phyloP scores from a whole-genome alignment of 1,140 invertebrate species.

The Lasaia peninsularis region DNA sequence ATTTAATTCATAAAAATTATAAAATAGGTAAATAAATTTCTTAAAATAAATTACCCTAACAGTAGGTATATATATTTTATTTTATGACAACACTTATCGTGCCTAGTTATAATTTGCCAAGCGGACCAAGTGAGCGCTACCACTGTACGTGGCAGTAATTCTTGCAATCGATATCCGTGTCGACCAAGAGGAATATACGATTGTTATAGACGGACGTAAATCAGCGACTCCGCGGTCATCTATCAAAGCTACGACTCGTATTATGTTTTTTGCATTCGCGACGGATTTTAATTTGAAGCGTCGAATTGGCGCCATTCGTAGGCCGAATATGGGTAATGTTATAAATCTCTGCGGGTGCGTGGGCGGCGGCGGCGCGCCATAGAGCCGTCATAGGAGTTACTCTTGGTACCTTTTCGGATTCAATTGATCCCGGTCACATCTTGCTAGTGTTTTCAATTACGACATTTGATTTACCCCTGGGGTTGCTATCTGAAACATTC shows the following conservation, averaged over 20 bases:
- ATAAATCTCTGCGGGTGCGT: conserved; percentile 61
- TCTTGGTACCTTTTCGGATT: conserved; percentile 39
- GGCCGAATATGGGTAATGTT: conserved; percentile 73
- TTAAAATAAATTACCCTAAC: not conserved
- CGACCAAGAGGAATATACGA: conserved; percentile 17
- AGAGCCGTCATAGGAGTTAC: conserved; percentile 29
- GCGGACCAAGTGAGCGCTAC: not conserved
- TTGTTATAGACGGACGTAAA: conserved; percentile 36
- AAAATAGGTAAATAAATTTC: too few species aligned
- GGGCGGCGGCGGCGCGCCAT: conserved; percentile 45
- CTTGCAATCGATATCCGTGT: conserved; percentile 22
- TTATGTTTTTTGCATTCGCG: conserved; percentile 63
- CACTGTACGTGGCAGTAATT: not conserved
- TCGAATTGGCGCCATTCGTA: conserved; percentile 71
- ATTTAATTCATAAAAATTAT: too few species aligned
- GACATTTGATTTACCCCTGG: too few species aligned
- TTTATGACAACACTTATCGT: not conserved
- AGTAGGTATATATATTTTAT: too few species aligned
- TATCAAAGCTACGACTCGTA: conserved; percentile 44
- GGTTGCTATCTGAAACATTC: too few species aligned
- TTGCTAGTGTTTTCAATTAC: too few species aligned
- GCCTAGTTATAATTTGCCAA: not conserved
- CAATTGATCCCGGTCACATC: conserved; percentile 56
- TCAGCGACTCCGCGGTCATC: conserved; percentile 51
- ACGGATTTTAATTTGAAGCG: conserved; percentile 69